A percentile compares a stretch with the other conserved stretches of the same genome.
phyloP scores from a whole-genome alignment of 2,113 vertebrate species.

The Mormyrus lacerda region DNA sequence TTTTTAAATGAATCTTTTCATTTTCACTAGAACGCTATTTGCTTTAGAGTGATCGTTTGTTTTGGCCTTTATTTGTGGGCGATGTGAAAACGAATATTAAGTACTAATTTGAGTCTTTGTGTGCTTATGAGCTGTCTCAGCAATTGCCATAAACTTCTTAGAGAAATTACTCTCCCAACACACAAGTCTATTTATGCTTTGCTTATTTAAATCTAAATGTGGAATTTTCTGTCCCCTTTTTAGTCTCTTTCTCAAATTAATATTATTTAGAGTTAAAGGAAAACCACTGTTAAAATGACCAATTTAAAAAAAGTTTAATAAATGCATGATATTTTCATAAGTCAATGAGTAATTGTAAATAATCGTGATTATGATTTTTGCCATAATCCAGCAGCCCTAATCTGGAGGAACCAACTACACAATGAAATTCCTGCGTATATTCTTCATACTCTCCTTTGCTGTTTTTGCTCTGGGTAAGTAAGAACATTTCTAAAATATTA shows the following conservation, averaged over 20 bases:
- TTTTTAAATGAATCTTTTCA: neutral
- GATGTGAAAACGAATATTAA: neutral
- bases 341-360: too few species aligned
- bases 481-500: neutral
- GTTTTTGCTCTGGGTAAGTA: neutral
- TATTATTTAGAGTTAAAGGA: too few species aligned
- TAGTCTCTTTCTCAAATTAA: too few species aligned
- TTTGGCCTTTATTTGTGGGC: neutral
- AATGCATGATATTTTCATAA: too few species aligned
- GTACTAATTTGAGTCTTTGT: neutral
- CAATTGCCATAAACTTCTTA: neutral
- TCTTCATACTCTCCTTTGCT: neutral
- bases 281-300: too few species aligned
- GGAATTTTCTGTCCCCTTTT: too few species aligned
- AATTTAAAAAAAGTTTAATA: too few species aligned
- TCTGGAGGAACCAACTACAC: neutral
- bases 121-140: neutral
- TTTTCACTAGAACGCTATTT: neutral
- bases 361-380: too few species aligned
- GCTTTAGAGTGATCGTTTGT: neutral
- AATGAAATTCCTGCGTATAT: conserved; percentile 5
- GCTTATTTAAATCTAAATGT: too few species aligned
- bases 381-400: too few species aligned
- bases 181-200: too few species aligned
- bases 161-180: too few species aligned